A percentile compares a stretch with the other conserved stretches of the same genome.
These are phyloP conservation scores for Ceriagrion tenellum DNA, from an alignment of 2,888 invertebrate genomes.

Conservation along the genomic window DNA sequence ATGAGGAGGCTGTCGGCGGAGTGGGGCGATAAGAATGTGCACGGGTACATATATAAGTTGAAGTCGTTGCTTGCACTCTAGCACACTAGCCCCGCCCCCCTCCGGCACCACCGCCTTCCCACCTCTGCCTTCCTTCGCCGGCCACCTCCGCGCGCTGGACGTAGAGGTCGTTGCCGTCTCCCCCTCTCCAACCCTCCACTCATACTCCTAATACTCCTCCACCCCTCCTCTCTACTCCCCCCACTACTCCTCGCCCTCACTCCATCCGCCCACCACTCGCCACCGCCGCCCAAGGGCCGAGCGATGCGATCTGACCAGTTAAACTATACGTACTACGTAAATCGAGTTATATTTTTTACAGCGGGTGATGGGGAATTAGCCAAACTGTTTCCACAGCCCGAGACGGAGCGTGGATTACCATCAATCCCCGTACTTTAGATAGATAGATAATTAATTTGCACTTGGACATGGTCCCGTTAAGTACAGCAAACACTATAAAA, in stretches of 20 bases:
- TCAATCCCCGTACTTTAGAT: neutral
- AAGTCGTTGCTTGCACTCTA: neutral
- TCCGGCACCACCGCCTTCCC: neutral
- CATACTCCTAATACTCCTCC: too few species aligned
- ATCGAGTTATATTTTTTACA: neutral
- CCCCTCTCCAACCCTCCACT: too few species aligned
- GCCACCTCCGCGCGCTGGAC: constrained; percentile 13
- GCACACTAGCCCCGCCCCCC: neutral
- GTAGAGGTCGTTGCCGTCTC: constrained; percentile 54
- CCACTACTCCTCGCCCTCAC: neutral
- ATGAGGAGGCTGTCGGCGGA: neutral
- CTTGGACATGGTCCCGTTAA: too few species aligned
- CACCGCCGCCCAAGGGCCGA: neutral
- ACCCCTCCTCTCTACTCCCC: neutral
- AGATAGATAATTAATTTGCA: too few species aligned
- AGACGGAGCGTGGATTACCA: neutral
- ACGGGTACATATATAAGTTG: neutral
- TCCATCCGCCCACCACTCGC: neutral
- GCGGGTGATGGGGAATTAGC: neutral
- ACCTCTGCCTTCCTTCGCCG: neutral
- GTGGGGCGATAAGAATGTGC: neutral
- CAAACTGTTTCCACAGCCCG: constrained; percentile 24
- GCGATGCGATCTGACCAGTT: constrained; percentile 8
- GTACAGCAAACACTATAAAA: too few species aligned
- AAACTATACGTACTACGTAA: neutral